Base-by-base conservation (phyloP, 2,797 vertebrate genomes). In the Carcharodon carcharias region DNA sequence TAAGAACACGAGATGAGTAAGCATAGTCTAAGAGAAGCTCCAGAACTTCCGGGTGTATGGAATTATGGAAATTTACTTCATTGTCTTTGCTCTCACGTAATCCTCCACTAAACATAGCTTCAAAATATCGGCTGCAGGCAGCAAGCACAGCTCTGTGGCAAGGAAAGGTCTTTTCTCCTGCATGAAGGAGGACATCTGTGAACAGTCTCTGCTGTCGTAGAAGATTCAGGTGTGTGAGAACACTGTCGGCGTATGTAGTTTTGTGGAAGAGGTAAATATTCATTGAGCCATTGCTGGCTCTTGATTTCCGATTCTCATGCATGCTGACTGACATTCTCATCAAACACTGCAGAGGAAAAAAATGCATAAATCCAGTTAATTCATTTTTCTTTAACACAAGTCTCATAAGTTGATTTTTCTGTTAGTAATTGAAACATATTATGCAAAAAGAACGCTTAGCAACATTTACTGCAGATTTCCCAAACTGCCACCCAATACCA, bases 231-330 rank as follows among this genome's bases (percentile, higher is more conserved):
- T 99, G 99, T 96, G 99, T 99, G 96, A 99, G 98, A 96, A 99
- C 99, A 0, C 99, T 99, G 98, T 99, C 99, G 0, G 99, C 99
- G 6, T 99, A 99, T 0, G 99, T 99, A 1, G 99, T 99, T 98
- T 99, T 99, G 97, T 99, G 99, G 96, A 99, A 99, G 97, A 99
- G 98, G 97, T 99, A 99, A 97, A 99, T 99, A 97, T 99, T 99
- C 98, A 99, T 99, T 31, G 99, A 99, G 98, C 99, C 99, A 0
- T 98, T 99, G 98, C 99, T 99, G 98, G 98, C 98, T 96, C 99
- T 97, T 0, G 99, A 99, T 97, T 99, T 99, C 96, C 99, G 98
- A 97, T 99, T 99, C 98, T 99, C 99, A 95, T 99, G 99, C 98
- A 99, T 98, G 88, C 98, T 99, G 98, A 99, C 99, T 40, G 99